Percentiles rank a stretch among this genome's conserved stretches.
Conservation (phyloP, 2,113 vertebrate species). For the Aphyosemion australe region DNA sequence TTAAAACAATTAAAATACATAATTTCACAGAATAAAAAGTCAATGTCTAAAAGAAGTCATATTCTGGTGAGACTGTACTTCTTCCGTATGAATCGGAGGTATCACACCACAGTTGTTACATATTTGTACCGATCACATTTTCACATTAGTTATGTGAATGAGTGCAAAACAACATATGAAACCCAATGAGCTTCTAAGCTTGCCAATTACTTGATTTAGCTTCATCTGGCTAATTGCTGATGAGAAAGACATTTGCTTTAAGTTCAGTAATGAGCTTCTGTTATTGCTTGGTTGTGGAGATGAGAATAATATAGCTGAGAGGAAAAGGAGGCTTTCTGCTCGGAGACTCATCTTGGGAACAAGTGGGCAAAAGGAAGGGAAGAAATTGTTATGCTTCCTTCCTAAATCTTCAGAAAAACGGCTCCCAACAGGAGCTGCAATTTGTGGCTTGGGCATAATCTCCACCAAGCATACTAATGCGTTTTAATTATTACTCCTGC, state of each 20-base stretch:
- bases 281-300: neutral
- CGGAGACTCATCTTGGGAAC: slow-evolving; percentile 17
- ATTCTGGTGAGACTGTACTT: too few relatives aligned
- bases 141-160: too few relatives aligned
- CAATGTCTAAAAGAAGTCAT: too few relatives aligned
- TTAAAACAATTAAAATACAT: too few relatives aligned
- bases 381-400: neutral
- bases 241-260: slow-evolving; percentile 15
- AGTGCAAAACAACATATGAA: neutral
- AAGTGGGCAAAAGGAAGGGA: slow-evolving; percentile 10
- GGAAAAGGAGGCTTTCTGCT: slow-evolving; percentile 33
- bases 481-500: neutral
- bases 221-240: neutral
- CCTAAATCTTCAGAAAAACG: neutral
- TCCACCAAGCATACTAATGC: neutral
- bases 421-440: neutral
- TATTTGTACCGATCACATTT: too few relatives aligned
- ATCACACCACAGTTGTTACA: too few relatives aligned
- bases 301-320: slow-evolving; percentile 22
- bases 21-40: too few relatives aligned
- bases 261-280: slow-evolving; percentile 20
- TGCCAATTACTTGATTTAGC: slow-evolving; percentile 13
- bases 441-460: neutral
- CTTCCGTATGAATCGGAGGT: too few relatives aligned
- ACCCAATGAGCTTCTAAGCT: neutral